Percentiles rank a stretch among this genome's conserved stretches.
phyloP scores from a whole-genome alignment of 2,888 invertebrate genomes.

The Zelleria hepariella region DNA sequence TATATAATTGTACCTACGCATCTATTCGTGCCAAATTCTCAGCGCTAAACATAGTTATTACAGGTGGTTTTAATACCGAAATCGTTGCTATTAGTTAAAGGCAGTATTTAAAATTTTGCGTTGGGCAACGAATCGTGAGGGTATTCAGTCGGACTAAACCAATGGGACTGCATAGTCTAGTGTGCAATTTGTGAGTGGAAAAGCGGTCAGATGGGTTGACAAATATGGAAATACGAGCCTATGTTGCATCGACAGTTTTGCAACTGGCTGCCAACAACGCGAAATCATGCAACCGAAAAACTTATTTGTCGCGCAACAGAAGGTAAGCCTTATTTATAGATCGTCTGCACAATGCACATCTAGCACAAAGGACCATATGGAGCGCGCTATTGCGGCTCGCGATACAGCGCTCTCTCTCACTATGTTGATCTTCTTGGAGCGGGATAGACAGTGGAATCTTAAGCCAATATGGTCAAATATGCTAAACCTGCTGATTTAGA shows the following conservation, averaged over 20 bases:
- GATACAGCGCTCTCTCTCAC: too few relatives aligned
- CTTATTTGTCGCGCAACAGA: not conserved
- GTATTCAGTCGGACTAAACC: not conserved
- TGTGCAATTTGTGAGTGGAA: not conserved
- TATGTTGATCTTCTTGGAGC: too few relatives aligned
- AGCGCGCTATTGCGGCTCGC: too few relatives aligned
- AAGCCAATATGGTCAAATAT: not conserved
- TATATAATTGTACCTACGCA: not conserved
- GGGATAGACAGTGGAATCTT: too few relatives aligned
- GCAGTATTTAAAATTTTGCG: not conserved
- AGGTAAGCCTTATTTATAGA: not conserved
- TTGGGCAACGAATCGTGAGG: not conserved
- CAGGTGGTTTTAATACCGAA: not conserved
- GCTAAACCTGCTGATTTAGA: not conserved
- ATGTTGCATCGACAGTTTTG: constrained; percentile 1
- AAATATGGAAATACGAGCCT: not conserved
- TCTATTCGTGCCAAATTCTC: not conserved
- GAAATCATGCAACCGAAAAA: not conserved
- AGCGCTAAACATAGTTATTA: not conserved
- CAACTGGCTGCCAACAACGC: not conserved
- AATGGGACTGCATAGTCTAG: not conserved
- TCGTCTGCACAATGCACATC: not conserved
- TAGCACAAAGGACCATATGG: too few relatives aligned
- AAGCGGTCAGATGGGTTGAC: constrained; percentile 1
- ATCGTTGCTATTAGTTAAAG: not conserved